phyloP scores from a whole-genome alignment of 2,888 invertebrate species.

The Cremastinae sp. region DNA sequence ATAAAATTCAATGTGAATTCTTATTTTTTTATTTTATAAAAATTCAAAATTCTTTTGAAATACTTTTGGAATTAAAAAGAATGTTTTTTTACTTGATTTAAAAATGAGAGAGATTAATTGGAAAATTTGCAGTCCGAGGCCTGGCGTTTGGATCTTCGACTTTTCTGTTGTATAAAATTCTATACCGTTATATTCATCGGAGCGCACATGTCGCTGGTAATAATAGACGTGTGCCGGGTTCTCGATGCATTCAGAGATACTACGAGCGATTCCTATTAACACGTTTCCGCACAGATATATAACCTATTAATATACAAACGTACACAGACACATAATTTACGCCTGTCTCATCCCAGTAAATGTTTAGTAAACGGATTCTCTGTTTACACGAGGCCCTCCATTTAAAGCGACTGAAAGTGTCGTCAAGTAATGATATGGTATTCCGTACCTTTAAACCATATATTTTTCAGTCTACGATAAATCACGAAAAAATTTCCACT shows the following conservation, averaged over 20 bases:
- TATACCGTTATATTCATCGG: constrained; percentile 46
- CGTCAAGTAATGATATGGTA: no score
- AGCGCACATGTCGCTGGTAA: constrained; percentile 71
- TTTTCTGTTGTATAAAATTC: constrained; percentile 41
- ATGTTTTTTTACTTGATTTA: no score
- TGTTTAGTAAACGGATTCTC: no score
- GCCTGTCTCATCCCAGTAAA: no score
- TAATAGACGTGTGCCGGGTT: constrained; percentile 66
- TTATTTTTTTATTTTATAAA: no score
- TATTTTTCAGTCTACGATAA: no score
- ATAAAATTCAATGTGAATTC: no score
- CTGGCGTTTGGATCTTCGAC: constrained; percentile 61
- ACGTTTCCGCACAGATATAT: background rate
- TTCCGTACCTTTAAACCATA: no score
- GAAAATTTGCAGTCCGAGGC: constrained; percentile 34
- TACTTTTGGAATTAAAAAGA: no score
- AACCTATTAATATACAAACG: background rate
- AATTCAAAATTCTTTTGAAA: constrained; percentile 1
- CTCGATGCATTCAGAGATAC: constrained; percentile 69
- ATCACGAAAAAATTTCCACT: no score
- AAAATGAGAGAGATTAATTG: constrained; percentile 41
- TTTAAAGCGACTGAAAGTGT: no score
- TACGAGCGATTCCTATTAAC: constrained; percentile 62
- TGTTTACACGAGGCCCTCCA: no score
- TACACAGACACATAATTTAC: background rate